phyloP scores from a whole-genome alignment of 1,140 invertebrate species.

The Calliopsis andreniformis region DNA sequence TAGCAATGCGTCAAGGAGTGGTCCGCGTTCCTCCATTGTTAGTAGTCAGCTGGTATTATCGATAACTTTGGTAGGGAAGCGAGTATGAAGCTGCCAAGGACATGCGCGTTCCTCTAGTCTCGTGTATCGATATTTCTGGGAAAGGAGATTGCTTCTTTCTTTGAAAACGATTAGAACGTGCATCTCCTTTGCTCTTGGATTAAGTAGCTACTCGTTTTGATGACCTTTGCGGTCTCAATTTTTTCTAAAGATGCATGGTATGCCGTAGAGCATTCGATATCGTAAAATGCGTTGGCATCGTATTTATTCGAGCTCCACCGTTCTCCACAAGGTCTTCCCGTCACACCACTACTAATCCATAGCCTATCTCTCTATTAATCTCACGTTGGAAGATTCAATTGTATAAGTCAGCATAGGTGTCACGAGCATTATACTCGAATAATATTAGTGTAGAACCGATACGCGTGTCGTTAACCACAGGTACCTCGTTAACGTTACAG shows the following conservation, averaged over 20 bases:
- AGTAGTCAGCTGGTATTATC: background rate
- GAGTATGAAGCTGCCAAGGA: background rate
- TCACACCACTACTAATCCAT: background rate
- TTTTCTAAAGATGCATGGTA: conserved; percentile 6
- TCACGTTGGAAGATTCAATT: background rate
- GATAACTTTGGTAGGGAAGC: background rate
- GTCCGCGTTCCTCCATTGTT: background rate
- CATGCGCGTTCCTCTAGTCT: background rate
- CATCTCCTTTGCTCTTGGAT: background rate
- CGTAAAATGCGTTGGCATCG: conserved; percentile 33
- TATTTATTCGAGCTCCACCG: conserved; percentile 22
- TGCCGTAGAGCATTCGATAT: conserved; percentile 36
- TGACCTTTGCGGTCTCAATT: conserved; percentile 25
- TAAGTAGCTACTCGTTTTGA: background rate
- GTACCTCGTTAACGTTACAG: background rate
- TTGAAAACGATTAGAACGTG: background rate
- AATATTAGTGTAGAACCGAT: background rate
- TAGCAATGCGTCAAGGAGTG: background rate
- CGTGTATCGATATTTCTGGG: background rate
- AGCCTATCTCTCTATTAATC: conserved; percentile 1
- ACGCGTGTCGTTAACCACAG: background rate
- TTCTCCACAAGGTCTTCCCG: conserved; percentile 28
- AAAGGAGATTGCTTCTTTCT: background rate
- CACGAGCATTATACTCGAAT: background rate
- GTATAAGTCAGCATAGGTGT: background rate